phyloP scores from a whole-genome alignment of 2,797 vertebrate species.

The Dendrocincla tyrannina region DNA sequence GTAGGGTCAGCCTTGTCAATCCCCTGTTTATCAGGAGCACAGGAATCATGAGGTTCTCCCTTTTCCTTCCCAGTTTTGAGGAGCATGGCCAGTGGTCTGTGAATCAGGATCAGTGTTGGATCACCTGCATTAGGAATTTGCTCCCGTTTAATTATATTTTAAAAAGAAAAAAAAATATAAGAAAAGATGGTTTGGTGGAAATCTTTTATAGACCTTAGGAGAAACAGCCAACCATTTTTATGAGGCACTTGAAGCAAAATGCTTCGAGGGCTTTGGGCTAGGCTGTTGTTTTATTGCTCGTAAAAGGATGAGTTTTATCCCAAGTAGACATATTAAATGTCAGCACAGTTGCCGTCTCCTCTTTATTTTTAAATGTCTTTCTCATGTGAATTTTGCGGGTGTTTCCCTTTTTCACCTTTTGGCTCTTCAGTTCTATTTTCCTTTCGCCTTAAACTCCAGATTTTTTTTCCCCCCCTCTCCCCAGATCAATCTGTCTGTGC shows the following conservation, averaged over 20 bases:
- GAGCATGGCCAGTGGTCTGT: accelerated
- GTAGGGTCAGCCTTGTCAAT: background rate
- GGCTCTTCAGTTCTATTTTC: background rate
- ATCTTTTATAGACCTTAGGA: background rate
- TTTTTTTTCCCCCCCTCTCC: background rate
- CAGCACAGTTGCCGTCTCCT: constrained; percentile 19
- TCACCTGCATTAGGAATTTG: background rate
- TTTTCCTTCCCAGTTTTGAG: background rate
- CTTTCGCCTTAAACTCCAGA: background rate
- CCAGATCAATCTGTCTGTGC: constrained; percentile 43
- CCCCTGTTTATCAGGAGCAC: background rate
- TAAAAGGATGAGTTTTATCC: constrained; percentile 34
- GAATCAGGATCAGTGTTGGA: background rate
- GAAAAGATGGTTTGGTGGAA: background rate
- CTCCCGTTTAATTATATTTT: background rate
- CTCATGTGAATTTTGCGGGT: background rate
- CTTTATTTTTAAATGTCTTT: background rate
- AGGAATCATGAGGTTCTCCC: background rate
- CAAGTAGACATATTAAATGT: background rate
- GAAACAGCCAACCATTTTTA: background rate
- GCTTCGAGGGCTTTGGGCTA: background rate
- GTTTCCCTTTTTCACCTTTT: background rate
- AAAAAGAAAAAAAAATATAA: too few species aligned
- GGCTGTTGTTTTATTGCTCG: constrained; percentile 15
- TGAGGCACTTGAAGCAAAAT: background rate